phyloP scores from a whole-genome alignment of 2,797 vertebrate genomes.

The Spinus pinus region DNA sequence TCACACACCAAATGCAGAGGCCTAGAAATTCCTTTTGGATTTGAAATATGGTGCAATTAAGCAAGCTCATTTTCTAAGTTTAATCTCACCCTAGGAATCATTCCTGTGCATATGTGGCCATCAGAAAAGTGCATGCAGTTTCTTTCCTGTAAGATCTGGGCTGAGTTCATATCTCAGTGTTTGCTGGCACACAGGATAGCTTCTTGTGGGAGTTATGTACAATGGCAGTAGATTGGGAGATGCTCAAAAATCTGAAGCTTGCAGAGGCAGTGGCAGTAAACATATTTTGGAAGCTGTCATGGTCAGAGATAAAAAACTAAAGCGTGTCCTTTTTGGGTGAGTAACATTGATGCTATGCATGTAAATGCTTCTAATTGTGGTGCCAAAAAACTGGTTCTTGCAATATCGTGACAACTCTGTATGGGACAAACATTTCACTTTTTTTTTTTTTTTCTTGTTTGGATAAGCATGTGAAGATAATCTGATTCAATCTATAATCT shows the following conservation, averaged over 20 bases:
- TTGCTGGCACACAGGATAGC: not conserved
- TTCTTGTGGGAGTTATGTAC: not conserved
- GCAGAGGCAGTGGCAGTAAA: not conserved
- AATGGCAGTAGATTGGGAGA: not conserved
- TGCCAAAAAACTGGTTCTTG: not conserved
- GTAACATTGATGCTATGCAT: not conserved
- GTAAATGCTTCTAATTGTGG: not conserved
- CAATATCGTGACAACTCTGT: not conserved
- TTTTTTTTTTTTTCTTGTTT: not conserved
- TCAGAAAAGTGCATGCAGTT: not conserved
- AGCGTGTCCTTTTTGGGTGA: not conserved
- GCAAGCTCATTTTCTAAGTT: constrained; percentile 54
- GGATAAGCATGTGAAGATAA: not conserved
- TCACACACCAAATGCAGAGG: constrained; percentile 5
- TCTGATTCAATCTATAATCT: not conserved
- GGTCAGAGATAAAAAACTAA: not conserved
- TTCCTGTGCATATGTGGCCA: not conserved
- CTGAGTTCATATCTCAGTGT: not conserved
- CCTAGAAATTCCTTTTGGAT: constrained; percentile 4
- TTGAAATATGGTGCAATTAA: not conserved
- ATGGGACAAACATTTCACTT: not conserved
- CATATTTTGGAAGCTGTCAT: not conserved
- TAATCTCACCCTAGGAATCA: not conserved
- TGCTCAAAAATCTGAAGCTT: not conserved
- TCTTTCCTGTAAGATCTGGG: not conserved